These are phyloP conservation scores for Cotesia chilonis DNA, from an alignment of 1,140 invertebrate species.

Conservation along the genomic window DNA sequence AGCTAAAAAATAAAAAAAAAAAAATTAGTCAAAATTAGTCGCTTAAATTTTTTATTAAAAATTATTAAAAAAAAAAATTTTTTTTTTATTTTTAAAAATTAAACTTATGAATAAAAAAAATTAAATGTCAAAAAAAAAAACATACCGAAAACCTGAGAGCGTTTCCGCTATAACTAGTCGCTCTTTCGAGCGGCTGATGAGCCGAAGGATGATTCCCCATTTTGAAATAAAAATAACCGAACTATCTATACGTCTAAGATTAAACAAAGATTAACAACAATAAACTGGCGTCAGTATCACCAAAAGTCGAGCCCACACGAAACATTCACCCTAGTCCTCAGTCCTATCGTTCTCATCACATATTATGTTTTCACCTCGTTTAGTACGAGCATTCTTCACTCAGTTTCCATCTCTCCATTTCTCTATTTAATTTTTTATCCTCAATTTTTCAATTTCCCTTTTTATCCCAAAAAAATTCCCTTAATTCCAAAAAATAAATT, in stretches of 20 bases:
- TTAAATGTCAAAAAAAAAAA: constrained; percentile 30
- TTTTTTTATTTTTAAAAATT: neutral
- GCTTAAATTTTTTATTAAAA: neutral
- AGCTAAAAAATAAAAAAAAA: too few relatives aligned
- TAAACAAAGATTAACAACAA: neutral
- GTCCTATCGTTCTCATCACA: neutral
- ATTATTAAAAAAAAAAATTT: neutral
- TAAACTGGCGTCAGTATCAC: neutral
- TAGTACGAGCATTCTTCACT: constrained; percentile 2
- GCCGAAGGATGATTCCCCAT: constrained; percentile 78
- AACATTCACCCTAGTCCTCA: neutral
- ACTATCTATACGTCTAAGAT: neutral
- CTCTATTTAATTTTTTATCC: neutral
- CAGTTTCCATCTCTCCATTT: neutral
- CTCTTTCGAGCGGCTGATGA: constrained; percentile 73
- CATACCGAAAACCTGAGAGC: constrained; percentile 63
- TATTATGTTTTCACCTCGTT: constrained; percentile 35
- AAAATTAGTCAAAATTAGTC: neutral
- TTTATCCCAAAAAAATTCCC: neutral
- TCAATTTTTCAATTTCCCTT: constrained; percentile 25
- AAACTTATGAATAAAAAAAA: constrained; percentile 9
- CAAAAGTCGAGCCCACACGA: neutral
- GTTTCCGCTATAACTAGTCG: constrained; percentile 59
- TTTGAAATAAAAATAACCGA: constrained; percentile 38
- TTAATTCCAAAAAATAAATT: too few relatives aligned